Conservation (phyloP, 2,888 invertebrate species). For the Auanema sp. region DNA sequence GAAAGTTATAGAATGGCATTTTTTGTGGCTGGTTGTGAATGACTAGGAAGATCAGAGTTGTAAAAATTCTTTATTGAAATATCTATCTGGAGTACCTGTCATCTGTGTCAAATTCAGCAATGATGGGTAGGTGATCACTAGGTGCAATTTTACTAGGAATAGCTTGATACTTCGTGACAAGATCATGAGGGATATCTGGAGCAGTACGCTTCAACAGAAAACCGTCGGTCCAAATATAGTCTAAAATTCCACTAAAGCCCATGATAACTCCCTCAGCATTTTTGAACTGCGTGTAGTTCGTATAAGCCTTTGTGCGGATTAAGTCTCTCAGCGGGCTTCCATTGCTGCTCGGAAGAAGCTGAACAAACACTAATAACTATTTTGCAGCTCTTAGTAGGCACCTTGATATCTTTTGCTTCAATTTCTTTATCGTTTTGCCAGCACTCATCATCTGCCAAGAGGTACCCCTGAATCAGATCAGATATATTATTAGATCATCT, state of each 20-base stretch:
- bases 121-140: conserved; percentile 87
- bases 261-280: background rate
- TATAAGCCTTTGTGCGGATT: conserved; percentile 29
- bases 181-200: conserved; percentile 73
- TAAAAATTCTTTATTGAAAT: no score
- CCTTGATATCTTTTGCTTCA: background rate
- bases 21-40: no score
- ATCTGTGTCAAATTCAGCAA: conserved; percentile 66
- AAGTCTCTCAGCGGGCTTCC: conserved; percentile 9
- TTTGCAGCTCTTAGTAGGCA: background rate
- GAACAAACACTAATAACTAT: conserved; percentile 1
- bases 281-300: conserved; percentile 30
- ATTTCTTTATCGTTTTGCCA: conserved; percentile 75
- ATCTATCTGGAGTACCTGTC: no score
- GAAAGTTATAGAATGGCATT: no score
- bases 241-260: conserved; percentile 37
- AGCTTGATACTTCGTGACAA: conserved; percentile 76
- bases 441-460: conserved; percentile 74
- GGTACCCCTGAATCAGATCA: conserved; percentile 67
- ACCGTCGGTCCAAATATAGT: conserved; percentile 39
- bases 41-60: no score
- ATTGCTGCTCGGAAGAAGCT: background rate
- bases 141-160: conserved; percentile 87
- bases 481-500: background rate
- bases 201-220: conserved; percentile 1